Evolutionary conservation across 1,140 invertebrate genomes (phyloP).

Genomic region (Drosophila ironensis): DNA sequence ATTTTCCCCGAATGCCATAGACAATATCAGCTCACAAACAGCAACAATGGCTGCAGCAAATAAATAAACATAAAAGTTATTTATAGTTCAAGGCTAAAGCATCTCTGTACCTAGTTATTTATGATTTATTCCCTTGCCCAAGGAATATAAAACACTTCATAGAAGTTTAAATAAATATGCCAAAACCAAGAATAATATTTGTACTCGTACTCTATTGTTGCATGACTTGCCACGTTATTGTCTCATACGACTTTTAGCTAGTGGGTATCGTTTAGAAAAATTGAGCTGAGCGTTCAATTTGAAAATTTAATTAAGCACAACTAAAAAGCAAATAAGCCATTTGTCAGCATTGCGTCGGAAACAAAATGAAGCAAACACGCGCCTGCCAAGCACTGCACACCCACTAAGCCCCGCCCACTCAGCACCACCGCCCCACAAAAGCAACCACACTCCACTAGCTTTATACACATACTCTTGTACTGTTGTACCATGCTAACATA

Average conservation of each 20-base stretch:
- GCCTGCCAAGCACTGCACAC: background rate
- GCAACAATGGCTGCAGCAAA: conserved; percentile 18
- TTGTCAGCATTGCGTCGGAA: conserved; percentile 54
- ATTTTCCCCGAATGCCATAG: conserved; percentile 14
- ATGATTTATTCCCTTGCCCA: background rate
- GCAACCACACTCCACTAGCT: background rate
- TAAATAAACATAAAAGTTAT: conserved; percentile 14
- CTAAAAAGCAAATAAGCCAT: conserved; percentile 66
- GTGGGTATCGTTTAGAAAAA: conserved; percentile 29
- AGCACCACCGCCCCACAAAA: background rate
- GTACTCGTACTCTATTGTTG: background rate
- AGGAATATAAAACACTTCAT: too few species aligned
- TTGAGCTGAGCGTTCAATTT: conserved; percentile 42
- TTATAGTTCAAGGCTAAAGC: background rate
- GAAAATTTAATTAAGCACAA: conserved; percentile 70
- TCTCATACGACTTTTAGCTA: background rate
- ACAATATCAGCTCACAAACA: conserved; percentile 10
- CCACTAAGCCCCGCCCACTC: background rate
- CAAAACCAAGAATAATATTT: too few species aligned
- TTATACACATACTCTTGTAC: conserved; percentile 6
- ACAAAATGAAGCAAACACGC: conserved; percentile 18
- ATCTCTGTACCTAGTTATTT: background rate
- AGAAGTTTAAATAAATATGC: too few species aligned
- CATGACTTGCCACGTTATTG: background rate
- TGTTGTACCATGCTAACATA: too few species aligned